Base-by-base conservation (phyloP, 2,797 vertebrate species). In the Salmo trutta region DNA sequence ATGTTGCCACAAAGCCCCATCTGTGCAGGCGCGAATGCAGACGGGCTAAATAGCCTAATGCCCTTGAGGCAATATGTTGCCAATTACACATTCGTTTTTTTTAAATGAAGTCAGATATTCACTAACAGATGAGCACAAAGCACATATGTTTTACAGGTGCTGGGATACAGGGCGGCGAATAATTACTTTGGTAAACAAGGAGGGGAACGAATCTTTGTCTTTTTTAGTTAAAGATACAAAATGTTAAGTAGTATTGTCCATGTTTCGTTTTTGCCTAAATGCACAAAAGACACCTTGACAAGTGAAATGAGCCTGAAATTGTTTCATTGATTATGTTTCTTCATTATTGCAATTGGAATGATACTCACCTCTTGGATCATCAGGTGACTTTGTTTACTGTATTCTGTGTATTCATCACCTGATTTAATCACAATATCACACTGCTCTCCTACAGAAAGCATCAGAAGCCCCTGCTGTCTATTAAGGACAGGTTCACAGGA, bases 151-250 rank as follows among this genome's bases (percentile, higher is more conserved):
- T 62, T n/a, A 62, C 19, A 62, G 19, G 56, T 62, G 56, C 19
- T 21, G 19, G 65, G 27, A 31, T 27, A 67, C 65, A 31, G 29
- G 29, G 12, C 14, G 51, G 17, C 62, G 33, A 27, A 72, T 65
- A 54, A 19, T 53, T 1, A 16, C 33, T 75, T 24, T 29, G 52
- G 24, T 47, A 29, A 27, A 29, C 15, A 52, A 1, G 2, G 27
- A n/a, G 16, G 27, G 52, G 86, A 84, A 91, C 91, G 89, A 81
- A 88, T 87, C 83, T 83, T 66, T 47, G 41, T 47, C 10, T 47
- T 47, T 47, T 47, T 47, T 10, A 12, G 41, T 47, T 47, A 47
- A 47, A 47, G 41, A 47, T 14, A 14, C 41, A 47, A 47, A 47
- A 47, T 47, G 41, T 47, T 47, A 47, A 47, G 41, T 47, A 14